Conservation (phyloP, 1,140 invertebrate species). For the Oppia nitens region DNA sequence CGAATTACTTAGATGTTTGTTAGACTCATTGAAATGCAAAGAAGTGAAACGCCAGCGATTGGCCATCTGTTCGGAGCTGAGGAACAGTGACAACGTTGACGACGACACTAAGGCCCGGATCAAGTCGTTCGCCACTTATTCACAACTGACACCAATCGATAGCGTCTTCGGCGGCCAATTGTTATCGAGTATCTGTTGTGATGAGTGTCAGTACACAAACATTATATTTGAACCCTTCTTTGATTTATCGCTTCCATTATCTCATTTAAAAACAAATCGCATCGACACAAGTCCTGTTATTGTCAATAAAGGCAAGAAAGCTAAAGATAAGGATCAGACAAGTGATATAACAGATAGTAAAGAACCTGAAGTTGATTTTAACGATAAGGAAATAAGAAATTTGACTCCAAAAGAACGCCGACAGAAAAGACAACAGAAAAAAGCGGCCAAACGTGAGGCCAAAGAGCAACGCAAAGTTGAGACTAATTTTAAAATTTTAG, state of each 20-base stretch:
- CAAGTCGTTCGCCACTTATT: not conserved
- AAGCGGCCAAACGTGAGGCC: constrained; percentile 7
- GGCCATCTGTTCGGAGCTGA: constrained; percentile 25
- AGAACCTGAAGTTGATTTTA: not conserved
- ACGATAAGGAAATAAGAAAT: not conserved
- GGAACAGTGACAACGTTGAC: not conserved
- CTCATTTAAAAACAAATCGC: not conserved
- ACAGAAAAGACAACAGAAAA: constrained; percentile 5
- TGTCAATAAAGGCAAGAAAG: not conserved
- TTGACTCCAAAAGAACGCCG: not conserved
- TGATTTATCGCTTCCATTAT: constrained; percentile 66
- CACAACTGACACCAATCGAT: constrained; percentile 43
- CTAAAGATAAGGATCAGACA: not conserved
- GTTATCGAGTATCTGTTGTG: constrained; percentile 71
- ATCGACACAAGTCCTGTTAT: not conserved
- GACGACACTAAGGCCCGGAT: not conserved
- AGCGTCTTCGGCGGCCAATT: constrained; percentile 71
- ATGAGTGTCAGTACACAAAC: constrained; percentile 57
- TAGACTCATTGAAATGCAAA: constrained; percentile 58
- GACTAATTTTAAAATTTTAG: no score
- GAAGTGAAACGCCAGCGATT: constrained; percentile 31
- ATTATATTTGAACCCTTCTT: constrained; percentile 77
- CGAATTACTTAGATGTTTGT: constrained; percentile 69
- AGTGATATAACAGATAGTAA: not conserved
- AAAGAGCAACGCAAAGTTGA: not conserved